Base-by-base conservation (phyloP, 2,113 vertebrate species). In the Bagarius yarrelli region DNA sequence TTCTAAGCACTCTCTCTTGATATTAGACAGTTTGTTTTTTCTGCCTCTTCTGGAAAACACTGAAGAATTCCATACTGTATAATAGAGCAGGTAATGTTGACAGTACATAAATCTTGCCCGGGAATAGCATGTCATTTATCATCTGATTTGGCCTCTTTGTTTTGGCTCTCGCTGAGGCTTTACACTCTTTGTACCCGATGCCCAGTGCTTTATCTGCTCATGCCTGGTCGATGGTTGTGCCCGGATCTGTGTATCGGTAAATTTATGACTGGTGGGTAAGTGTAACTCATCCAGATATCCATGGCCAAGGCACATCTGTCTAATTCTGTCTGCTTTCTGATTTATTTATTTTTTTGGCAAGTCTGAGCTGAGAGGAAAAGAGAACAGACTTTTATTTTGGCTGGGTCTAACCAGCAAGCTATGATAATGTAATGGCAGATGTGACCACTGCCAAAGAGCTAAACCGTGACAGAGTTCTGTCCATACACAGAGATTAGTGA, bases 81-180 rank as follows among this genome's bases (percentile, higher is more conserved):
- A 92, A 92, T 92, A 92, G 91, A 91, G 85, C 89, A 89, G 91
- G 87, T 92, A 92, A 92, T 92, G 91, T 92, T 94, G 93, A 94
- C 92, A 92, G 91, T 92, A 91, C 92, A 94, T 93, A 92, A 94
- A 92, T 94, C 91, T 91, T 89, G 84, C 88, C 87, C 90, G 88
- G 91, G 91, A 93, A 93, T 91, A 93, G 91, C 72, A 85, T 88
- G 89, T 91, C 89, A 89, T 92, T 91, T 92, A 88, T 93, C 92
- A 92, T 93, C 89, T 87, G 90, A 91, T 92, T 92, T 92, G 88
- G 89, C 89, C 88, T 91, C 88, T 91, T 90, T 91, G 88, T 90
- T 91, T 91, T 81, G 89, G 85, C 78, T 34, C 40, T 78, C n/a
- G 86, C 83, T 88, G 82, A 80, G 86, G 81, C 86, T 86, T 87